phyloP scores from a whole-genome alignment of 2,797 vertebrate species.

The Eulemur rubriventer region DNA sequence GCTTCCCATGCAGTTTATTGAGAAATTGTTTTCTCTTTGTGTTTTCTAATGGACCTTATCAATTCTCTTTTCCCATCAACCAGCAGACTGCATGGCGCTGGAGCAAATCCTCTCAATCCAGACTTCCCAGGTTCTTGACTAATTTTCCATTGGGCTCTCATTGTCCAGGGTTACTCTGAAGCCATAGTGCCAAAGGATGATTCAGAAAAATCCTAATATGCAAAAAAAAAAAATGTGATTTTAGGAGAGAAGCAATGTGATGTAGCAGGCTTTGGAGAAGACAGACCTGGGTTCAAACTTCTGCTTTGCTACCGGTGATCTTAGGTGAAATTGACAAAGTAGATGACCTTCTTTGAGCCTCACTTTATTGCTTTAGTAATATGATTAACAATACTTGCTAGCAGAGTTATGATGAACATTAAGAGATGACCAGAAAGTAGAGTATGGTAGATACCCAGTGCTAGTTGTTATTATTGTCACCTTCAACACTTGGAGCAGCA shows the following conservation, averaged over 20 bases:
- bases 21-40: slow-evolving; percentile 53
- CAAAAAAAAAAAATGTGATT: no score
- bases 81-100: slow-evolving; percentile 21
- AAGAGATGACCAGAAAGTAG: background rate
- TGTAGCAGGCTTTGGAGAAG: background rate
- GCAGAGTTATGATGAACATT: background rate
- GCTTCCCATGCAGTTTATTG: background rate
- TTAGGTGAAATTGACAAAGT: background rate
- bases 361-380: background rate
- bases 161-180: background rate
- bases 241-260: no score
- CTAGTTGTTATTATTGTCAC: background rate
- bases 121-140: slow-evolving; percentile 18
- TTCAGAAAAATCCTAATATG: background rate
- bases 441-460: background rate
- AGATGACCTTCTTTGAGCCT: background rate
- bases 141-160: background rate
- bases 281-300: background rate
- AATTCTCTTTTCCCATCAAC: slow-evolving; percentile 5
- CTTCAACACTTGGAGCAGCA: background rate
- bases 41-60: slow-evolving; percentile 48
- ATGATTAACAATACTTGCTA: background rate
- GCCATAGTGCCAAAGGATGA: background rate
- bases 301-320: background rate
- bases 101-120: slow-evolving; percentile 41